A percentile compares a stretch with the other conserved stretches of the same genome.
Evolutionary conservation across 2,113 vertebrate genomes (phyloP).

Genomic region (Epinephelus cyanopodus): DNA sequence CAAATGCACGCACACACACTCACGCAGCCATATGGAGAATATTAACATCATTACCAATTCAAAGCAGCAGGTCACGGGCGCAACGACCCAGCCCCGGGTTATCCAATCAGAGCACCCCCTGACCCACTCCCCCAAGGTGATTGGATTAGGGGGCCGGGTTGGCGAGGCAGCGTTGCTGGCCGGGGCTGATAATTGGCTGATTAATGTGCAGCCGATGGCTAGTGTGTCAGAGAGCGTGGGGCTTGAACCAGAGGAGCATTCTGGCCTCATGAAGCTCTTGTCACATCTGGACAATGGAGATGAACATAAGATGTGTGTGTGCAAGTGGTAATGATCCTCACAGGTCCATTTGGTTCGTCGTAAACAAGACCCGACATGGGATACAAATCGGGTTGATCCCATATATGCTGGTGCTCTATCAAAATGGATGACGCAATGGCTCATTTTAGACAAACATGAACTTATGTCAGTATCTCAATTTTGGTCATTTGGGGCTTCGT

Average conservation of each 20-base stretch:
- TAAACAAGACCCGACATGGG: neutral
- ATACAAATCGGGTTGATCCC: neutral
- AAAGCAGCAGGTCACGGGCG: conserved; percentile 75
- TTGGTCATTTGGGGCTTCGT: no score
- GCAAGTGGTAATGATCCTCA: neutral
- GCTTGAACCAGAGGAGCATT: neutral
- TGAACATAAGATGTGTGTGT: conserved; percentile 7
- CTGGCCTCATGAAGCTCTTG: conserved; percentile 15
- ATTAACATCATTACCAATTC: conserved; percentile 82
- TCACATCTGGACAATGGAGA: conserved; percentile 57
- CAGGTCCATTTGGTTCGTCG: neutral
- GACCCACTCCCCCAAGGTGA: conserved; percentile 71
- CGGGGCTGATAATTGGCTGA: conserved; percentile 76
- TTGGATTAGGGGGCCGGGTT: conserved; percentile 75
- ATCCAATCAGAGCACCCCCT: conserved; percentile 76
- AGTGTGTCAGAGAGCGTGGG: conserved; percentile 28
- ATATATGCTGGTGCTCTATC: no score
- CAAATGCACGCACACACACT: conserved; percentile 8
- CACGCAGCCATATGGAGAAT: conserved; percentile 76
- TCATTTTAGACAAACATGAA: no score
- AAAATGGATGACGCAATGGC: no score
- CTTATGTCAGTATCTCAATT: no score
- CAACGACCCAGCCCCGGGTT: conserved; percentile 73
- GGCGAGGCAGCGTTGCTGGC: conserved; percentile 49
- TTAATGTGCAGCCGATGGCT: conserved; percentile 72